Evolutionary conservation across 2,888 invertebrate species (phyloP).

Genomic region (Zelleria hepariella): DNA sequence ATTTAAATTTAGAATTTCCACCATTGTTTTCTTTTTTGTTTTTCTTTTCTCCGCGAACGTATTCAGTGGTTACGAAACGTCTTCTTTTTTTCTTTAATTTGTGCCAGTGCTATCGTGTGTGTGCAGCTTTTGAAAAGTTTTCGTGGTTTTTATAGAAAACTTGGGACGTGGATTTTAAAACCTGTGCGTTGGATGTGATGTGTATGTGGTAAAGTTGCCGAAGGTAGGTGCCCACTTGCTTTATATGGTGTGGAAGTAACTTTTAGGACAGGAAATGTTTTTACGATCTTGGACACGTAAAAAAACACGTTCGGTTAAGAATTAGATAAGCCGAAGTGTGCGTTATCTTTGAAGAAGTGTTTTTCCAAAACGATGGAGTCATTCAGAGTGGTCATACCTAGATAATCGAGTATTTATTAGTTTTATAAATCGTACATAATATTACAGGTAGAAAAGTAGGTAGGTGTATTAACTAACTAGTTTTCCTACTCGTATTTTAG

Average conservation of each 20-base stretch:
- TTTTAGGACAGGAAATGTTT: conserved; percentile 11
- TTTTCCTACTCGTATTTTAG: too few species aligned
- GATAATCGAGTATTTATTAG: too few species aligned
- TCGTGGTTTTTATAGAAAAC: conserved; percentile 25
- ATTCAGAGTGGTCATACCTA: not conserved
- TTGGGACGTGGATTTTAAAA: conserved; percentile 19
- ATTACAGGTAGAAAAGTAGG: too few species aligned
- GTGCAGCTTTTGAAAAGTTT: conserved; percentile 22
- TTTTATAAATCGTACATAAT: too few species aligned
- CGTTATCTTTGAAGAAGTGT: not conserved
- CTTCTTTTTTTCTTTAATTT: conserved; percentile 28
- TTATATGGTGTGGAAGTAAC: conserved; percentile 8
- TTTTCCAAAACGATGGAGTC: not conserved
- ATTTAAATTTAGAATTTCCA: conserved; percentile 25
- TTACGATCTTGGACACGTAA: conserved; percentile 6
- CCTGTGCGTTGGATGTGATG: conserved; percentile 32
- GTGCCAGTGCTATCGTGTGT: conserved; percentile 41
- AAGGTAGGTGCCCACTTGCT: conserved; percentile 32
- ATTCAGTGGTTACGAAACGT: conserved; percentile 37
- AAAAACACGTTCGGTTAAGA: conserved; percentile 1
- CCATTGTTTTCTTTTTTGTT: conserved; percentile 39
- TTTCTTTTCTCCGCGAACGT: conserved; percentile 15
- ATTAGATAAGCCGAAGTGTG: not conserved
- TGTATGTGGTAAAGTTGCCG: conserved; percentile 32
- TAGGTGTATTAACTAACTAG: too few species aligned